Evolutionary conservation across 1,140 invertebrate species (phyloP), one percentile per base, ranked within the genome.

Genomic region (Eurosta solidaginis): DNA sequence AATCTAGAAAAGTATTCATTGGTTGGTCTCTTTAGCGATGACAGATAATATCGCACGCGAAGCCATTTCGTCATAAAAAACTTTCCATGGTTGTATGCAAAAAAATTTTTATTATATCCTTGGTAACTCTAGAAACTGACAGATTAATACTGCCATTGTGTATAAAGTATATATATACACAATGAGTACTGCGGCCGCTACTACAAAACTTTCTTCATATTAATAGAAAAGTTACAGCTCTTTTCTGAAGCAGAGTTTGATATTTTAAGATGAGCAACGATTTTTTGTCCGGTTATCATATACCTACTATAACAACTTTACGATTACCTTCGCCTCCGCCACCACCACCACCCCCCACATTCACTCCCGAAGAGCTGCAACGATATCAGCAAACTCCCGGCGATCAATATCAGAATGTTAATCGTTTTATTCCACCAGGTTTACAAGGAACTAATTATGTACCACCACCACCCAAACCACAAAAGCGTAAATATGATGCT

Each of bases 341-440:
- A 10, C 33, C n/a, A 40, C 12, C 22, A 10, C 59, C 59, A 68
- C 5, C 33, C 40, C 7, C 29, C 59, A n/a, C n/a, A n/a, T n/a
- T n/a, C n/a, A n/a, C 12, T 68, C 9, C 6, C 20, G 33, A 68
- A 33, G 17, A 36, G 3, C 59, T 40, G 17, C 59, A 36, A 17
- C 59, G 20, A 68, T 17, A 5, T 42, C 17, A 40, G 59, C 33
- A 68, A 20, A 68, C 3, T 68, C 14, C 7, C n/a, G n/a, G n/a
- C n/a, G 22, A 40, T 68, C 33, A 68, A 68, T 68, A 68, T 40
- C 59, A 68, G 40, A 68, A 68, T 68, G 2, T 63, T 63, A 36
- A 77, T 47, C 54, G 77, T 20, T 77, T 47, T 77, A 73, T 77
- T 29, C 59, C 59, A 33, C 59, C 59, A 22, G 54, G 54, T n/a